phyloP scores from a whole-genome alignment of 2,113 vertebrate species.

The Axis porcinus region DNA sequence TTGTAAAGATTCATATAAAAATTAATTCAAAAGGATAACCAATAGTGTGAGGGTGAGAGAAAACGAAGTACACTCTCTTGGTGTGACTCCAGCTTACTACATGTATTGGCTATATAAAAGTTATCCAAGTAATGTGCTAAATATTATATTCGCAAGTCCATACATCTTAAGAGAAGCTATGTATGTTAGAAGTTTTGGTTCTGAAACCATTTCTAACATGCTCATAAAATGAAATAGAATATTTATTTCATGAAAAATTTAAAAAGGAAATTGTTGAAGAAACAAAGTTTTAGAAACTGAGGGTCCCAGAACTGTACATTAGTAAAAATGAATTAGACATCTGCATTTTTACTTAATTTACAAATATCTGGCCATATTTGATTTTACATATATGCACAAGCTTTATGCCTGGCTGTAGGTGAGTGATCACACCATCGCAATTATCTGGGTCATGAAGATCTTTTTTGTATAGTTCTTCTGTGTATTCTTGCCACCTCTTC shows the following conservation, averaged over 20 bases:
- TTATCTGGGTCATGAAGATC: background rate
- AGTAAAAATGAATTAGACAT: background rate
- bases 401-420: background rate
- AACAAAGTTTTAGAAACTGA: background rate
- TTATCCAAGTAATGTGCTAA: background rate
- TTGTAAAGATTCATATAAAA: background rate
- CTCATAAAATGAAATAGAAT: background rate
- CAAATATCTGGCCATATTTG: background rate
- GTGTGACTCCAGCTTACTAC: background rate
- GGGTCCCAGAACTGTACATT: background rate
- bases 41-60: background rate
- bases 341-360: background rate
- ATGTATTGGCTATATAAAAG: background rate
- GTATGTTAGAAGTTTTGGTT: background rate
- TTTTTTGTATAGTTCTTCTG: background rate
- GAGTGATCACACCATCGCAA: background rate
- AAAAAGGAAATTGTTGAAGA: background rate
- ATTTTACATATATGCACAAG: background rate
- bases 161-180: background rate
- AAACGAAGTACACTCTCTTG: background rate
- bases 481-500: background rate
- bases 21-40: background rate
- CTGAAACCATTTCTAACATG: background rate
- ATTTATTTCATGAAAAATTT: background rate
- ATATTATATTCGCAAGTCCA: background rate